A percentile compares a stretch with the other conserved stretches of the same genome.
These are phyloP conservation scores for Merluccius polli DNA, from an alignment of 2,797 vertebrate genomes.

Conservation along the genomic window DNA sequence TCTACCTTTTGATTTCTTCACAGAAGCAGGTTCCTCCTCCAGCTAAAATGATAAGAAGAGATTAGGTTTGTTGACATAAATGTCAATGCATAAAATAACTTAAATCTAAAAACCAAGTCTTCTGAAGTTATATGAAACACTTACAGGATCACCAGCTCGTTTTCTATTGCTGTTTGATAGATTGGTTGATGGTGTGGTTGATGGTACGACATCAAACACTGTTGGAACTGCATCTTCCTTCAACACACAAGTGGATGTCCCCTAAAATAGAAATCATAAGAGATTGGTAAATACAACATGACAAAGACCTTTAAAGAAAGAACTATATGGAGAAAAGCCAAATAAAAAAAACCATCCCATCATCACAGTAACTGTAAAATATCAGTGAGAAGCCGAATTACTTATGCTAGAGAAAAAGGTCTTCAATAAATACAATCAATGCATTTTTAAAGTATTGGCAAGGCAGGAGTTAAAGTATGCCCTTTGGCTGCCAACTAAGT, in stretches of 20 bases:
- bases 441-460: neutral
- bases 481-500: neutral
- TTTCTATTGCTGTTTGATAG: slow-evolving; percentile 85
- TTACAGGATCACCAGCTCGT: slow-evolving; percentile 86
- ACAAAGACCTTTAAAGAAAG: neutral
- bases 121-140: slow-evolving; percentile 40
- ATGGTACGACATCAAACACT: slow-evolving; percentile 88
- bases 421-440: neutral
- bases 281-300: neutral
- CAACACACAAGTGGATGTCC: slow-evolving; percentile 79
- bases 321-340: neutral
- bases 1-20: slow-evolving; percentile 76
- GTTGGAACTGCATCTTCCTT: slow-evolving; percentile 93
- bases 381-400: neutral
- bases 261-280: slow-evolving; percentile 68
- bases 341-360: neutral
- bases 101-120: neutral
- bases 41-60: slow-evolving; percentile 46
- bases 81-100: neutral
- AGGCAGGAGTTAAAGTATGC: neutral
- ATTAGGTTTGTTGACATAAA: slow-evolving; percentile 6
- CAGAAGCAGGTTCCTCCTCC: slow-evolving; percentile 59
- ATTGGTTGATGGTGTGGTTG: slow-evolving; percentile 80
- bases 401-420: neutral
- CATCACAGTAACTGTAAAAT: neutral